phyloP scores from a whole-genome alignment of 1,140 invertebrate species.

The Thalassaphorura encarpata region DNA sequence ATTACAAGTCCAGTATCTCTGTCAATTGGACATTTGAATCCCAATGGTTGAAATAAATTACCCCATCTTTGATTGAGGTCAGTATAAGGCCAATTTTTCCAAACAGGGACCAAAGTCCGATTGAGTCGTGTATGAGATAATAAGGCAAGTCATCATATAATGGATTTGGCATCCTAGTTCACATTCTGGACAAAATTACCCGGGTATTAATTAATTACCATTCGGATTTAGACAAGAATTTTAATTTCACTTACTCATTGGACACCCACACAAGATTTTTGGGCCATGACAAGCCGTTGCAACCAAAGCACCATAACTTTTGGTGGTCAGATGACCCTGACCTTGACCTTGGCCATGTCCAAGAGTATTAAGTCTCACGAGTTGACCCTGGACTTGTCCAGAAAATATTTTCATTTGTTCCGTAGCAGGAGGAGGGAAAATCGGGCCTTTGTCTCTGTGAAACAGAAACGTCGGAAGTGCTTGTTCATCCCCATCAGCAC shows the following conservation, averaged over 20 bases:
- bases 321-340: too few species aligned
- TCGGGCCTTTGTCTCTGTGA: too few species aligned
- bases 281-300: background rate
- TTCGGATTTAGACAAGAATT: background rate
- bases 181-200: too few species aligned
- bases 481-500: too few species aligned
- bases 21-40: slow-evolving; percentile 6
- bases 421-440: too few species aligned
- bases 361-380: too few species aligned
- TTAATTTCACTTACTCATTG: background rate
- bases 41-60: too few species aligned
- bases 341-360: too few species aligned
- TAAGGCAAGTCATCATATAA: slow-evolving; percentile 12
- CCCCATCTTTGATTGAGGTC: background rate
- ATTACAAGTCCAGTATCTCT: background rate
- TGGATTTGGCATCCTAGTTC: slow-evolving; percentile 19
- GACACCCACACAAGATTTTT: background rate
- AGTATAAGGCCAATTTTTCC: slow-evolving; percentile 8
- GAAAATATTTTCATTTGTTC: too few species aligned
- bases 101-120: slow-evolving; percentile 5
- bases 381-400: too few species aligned
- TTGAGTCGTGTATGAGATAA: slow-evolving; percentile 6
- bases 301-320: too few species aligned
- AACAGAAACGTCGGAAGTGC: too few species aligned
- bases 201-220: background rate